Percentiles rank a stretch among this genome's conserved stretches.
Conservation (phyloP, 2,113 vertebrate genomes). For the Xenopus borealis region DNA sequence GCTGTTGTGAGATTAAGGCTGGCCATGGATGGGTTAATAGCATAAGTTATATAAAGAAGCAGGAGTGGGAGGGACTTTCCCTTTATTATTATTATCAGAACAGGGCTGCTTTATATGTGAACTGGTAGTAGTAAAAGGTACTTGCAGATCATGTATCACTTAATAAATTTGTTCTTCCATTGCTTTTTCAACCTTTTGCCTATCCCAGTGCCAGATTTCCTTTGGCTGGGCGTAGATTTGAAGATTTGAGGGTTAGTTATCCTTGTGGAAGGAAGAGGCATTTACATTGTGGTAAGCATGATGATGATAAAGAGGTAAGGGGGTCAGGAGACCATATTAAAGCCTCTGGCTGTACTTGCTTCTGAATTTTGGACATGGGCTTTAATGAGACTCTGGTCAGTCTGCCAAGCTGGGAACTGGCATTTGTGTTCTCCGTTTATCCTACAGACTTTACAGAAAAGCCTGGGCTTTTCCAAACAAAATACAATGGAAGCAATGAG, state of each 20-base stretch:
- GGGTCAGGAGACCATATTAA: too few relatives aligned
- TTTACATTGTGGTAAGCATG: neutral
- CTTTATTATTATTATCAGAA: neutral
- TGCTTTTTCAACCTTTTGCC: slow-evolving; percentile 31
- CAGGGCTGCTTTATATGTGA: neutral
- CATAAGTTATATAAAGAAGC: slow-evolving; percentile 23
- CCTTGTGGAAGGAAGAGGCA: slow-evolving; percentile 9
- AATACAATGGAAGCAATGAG: neutral
- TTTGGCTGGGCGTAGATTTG: slow-evolving; percentile 16
- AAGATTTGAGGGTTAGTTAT: slow-evolving; percentile 10
- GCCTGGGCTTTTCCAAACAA: slow-evolving; percentile 5
- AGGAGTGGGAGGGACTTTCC: neutral
- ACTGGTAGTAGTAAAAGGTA: neutral
- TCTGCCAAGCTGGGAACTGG: slow-evolving; percentile 26
- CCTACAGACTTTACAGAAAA: slow-evolving; percentile 10
- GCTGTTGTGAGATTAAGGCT: neutral
- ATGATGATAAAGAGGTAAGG: too few relatives aligned
- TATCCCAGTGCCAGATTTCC: slow-evolving; percentile 5
- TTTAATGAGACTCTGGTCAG: slow-evolving; percentile 5
- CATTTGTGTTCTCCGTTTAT: slow-evolving; percentile 26
- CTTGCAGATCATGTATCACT: slow-evolving; percentile 14
- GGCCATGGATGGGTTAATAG: slow-evolving; percentile 7
- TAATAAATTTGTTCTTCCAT: slow-evolving; percentile 21
- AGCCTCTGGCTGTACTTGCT: slow-evolving; percentile 5
- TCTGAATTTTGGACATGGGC: slow-evolving; percentile 35